Percentiles rank a stretch among this genome's conserved stretches.
phyloP scores from a whole-genome alignment of 2,113 vertebrate species.

The Drymodes brunneopygia region DNA sequence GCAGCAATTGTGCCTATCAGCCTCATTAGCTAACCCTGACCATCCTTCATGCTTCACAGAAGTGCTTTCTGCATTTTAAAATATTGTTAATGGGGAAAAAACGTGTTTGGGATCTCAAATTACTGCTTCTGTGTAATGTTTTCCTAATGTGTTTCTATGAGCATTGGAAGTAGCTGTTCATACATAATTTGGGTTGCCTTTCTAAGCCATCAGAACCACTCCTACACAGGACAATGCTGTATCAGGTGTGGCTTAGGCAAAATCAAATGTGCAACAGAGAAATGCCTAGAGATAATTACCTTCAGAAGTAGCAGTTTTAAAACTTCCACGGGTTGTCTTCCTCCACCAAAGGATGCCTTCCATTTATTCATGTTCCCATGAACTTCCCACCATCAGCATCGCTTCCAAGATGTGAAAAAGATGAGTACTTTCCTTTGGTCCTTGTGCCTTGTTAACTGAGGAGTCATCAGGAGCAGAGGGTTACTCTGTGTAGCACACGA shows the following conservation, averaged over 20 bases:
- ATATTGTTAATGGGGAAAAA: conserved; percentile 3
- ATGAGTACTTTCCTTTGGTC: background rate
- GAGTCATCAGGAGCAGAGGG: background rate
- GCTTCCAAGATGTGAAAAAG: background rate
- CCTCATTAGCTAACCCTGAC: conserved; percentile 41
- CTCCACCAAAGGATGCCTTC: background rate
- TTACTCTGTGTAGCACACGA: background rate
- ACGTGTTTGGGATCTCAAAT: conserved; percentile 41
- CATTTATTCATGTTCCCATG: background rate
- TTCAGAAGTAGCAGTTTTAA: background rate
- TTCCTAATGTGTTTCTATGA: background rate
- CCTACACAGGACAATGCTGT: background rate
- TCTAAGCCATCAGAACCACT: background rate
- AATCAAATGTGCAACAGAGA: background rate
- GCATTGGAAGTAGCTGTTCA: background rate
- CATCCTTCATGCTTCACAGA: conserved; percentile 13
- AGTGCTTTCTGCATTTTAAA: conserved; percentile 51
- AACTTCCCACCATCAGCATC: background rate
- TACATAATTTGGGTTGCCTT: background rate
- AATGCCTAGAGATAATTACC: background rate
- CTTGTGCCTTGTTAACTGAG: background rate
- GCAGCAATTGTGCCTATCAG: conserved; percentile 23
- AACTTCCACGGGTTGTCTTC: background rate
- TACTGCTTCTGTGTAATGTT: background rate
- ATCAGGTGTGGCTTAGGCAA: background rate